Evolutionary conservation across 1,140 invertebrate species (phyloP).

Genomic region (Hylaeus volcanicus): DNA sequence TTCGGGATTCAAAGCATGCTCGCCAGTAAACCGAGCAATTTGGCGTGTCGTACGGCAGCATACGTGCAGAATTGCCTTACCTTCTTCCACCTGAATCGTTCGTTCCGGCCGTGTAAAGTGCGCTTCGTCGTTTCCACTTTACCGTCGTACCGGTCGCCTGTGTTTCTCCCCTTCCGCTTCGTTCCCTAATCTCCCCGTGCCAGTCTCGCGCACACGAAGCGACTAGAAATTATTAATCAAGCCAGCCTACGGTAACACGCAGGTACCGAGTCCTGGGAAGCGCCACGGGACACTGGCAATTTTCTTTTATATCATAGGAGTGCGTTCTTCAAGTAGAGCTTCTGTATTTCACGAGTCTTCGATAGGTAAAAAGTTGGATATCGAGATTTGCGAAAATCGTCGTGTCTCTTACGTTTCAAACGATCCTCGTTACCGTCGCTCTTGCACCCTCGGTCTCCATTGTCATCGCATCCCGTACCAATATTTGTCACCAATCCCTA

Average conservation of each 20-base stretch:
- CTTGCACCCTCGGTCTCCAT: no score
- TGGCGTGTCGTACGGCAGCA: constrained; percentile 20
- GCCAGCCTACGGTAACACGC: no score
- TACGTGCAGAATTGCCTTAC: constrained; percentile 48
- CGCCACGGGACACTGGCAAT: no score
- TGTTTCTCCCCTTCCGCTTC: background rate
- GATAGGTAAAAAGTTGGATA: no score
- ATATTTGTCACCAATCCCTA: background rate
- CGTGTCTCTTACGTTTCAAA: no score
- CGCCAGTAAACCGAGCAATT: constrained; percentile 53
- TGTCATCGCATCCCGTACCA: no score
- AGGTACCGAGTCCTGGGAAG: no score
- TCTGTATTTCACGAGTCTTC: no score
- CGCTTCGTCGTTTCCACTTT: background rate
- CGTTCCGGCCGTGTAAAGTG: constrained; percentile 7
- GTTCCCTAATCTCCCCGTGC: background rate
- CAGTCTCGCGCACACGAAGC: background rate
- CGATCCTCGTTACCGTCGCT: no score
- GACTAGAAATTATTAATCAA: constrained; percentile 3
- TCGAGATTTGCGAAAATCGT: no score
- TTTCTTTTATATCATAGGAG: no score
- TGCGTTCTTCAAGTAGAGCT: no score
- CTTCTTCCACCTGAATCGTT: constrained; percentile 25
- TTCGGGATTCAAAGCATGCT: constrained; percentile 52
- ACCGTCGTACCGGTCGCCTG: background rate